Conservation (phyloP, 2,797 vertebrate genomes). For the Acipenser transmontanus region DNA sequence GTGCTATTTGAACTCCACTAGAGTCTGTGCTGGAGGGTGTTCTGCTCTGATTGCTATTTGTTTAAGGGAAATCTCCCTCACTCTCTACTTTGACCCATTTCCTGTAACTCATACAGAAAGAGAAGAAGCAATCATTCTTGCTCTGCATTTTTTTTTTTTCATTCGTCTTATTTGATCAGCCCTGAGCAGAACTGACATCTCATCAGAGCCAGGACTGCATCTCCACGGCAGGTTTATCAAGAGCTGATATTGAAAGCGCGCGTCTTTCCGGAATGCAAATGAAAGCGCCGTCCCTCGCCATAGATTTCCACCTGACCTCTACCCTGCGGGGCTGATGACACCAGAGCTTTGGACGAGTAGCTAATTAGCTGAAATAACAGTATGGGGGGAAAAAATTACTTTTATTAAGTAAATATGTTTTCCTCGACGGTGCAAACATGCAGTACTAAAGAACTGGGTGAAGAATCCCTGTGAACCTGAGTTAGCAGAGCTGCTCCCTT, state of each 20-base stretch:
- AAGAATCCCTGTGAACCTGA: too few species aligned
- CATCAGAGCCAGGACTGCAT: constrained; percentile 58
- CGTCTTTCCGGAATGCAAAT: constrained; percentile 57
- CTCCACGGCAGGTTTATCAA: constrained; percentile 48
- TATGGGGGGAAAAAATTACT: neutral
- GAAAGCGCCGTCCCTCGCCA: constrained; percentile 53
- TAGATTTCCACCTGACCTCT: constrained; percentile 65
- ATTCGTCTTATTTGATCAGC: constrained; percentile 70
- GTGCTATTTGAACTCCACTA: too few species aligned
- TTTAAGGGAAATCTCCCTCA: constrained; percentile 48
- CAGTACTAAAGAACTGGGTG: too few species aligned
- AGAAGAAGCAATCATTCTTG: constrained; percentile 50
- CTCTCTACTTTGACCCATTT: constrained; percentile 47
- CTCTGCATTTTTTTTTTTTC: constrained; percentile 54
- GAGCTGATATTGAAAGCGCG: constrained; percentile 68
- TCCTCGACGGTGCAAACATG: too few species aligned
- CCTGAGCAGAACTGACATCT: constrained; percentile 68
- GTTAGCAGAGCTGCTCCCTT: too few species aligned
- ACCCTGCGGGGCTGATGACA: constrained; percentile 59
- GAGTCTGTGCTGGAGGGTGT: too few species aligned
- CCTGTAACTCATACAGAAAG: constrained; percentile 46
- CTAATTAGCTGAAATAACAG: constrained; percentile 10
- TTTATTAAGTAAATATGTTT: too few species aligned
- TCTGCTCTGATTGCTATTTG: constrained; percentile 49
- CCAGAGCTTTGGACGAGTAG: neutral